These are phyloP conservation scores for Pristis pectinata DNA, from an alignment of 2,797 vertebrate species.

Conservation along the genomic window DNA sequence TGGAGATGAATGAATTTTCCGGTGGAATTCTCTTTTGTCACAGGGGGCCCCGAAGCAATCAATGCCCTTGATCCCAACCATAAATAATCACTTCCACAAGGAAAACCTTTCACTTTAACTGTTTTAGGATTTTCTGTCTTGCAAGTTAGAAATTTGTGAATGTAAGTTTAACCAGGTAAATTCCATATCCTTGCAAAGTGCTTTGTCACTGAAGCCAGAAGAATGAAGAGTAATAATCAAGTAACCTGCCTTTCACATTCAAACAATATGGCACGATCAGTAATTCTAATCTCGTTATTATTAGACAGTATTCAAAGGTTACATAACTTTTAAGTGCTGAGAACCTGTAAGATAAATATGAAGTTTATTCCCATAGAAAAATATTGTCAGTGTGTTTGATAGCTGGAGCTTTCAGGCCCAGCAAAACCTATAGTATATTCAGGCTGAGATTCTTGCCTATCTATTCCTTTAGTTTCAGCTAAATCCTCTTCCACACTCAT, in stretches of 20 bases:
- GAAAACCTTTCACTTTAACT: not conserved
- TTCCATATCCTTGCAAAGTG: not conserved
- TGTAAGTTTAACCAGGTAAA: not conserved
- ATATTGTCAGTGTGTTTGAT: not conserved
- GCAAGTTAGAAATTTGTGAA: not conserved
- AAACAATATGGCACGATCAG: not conserved
- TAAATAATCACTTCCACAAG: slow-evolving; percentile 11
- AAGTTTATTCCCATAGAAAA: not conserved
- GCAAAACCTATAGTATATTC: not conserved
- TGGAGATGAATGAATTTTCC: not conserved
- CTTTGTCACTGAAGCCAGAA: not conserved
- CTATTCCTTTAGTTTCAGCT: not conserved
- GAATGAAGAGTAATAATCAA: not conserved
- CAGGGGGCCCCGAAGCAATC: not conserved
- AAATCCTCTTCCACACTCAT: not conserved
- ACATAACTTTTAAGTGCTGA: not conserved
- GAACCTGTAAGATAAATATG: not conserved
- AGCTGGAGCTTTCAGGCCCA: not conserved
- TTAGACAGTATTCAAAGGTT: not conserved
- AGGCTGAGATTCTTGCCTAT: not conserved
- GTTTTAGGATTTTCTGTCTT: not conserved
- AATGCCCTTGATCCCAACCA: not conserved
- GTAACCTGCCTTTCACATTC: not conserved
- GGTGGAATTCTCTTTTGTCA: not conserved
- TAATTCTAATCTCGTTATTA: not conserved